Evolutionary conservation across 2,113 vertebrate genomes (phyloP).

Genomic region (Hypanus sabinus): DNA sequence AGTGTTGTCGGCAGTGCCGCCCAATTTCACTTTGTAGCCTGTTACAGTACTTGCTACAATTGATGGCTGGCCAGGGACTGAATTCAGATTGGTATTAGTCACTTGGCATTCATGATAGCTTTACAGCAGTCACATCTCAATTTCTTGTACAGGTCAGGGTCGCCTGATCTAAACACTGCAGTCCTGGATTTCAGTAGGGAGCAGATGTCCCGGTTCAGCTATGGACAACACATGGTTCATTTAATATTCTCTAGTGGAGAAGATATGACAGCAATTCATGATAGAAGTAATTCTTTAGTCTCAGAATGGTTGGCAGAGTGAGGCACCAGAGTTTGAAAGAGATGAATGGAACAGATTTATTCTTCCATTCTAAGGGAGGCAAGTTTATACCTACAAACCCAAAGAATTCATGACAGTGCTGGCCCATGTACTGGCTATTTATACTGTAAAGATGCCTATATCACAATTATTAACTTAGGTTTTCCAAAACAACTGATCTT

Average conservation of each 20-base stretch:
- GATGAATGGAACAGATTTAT: no score
- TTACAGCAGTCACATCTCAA: no score
- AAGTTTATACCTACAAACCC: not conserved
- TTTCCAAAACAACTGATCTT: not conserved
- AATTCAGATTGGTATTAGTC: no score
- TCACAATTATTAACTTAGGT: not conserved
- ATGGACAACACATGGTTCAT: not conserved
- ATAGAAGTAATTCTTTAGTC: not conserved
- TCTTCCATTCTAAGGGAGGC: not conserved
- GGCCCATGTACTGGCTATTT: not conserved
- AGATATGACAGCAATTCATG: not conserved
- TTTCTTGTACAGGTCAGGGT: no score
- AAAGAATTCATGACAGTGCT: not conserved
- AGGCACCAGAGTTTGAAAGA: not conserved
- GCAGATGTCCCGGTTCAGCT: no score
- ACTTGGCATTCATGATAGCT: no score
- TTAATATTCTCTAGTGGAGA: not conserved
- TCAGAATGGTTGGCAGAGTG: not conserved
- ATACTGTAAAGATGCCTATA: not conserved
- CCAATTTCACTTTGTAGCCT: no score
- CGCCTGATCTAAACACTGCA: no score
- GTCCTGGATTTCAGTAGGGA: no score
- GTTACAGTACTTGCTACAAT: no score
- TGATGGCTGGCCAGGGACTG: no score
- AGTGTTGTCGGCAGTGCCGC: no score